These are phyloP conservation scores for Centropus bengalensis DNA, from an alignment of 2,113 vertebrate genomes.

Conservation along the genomic window DNA sequence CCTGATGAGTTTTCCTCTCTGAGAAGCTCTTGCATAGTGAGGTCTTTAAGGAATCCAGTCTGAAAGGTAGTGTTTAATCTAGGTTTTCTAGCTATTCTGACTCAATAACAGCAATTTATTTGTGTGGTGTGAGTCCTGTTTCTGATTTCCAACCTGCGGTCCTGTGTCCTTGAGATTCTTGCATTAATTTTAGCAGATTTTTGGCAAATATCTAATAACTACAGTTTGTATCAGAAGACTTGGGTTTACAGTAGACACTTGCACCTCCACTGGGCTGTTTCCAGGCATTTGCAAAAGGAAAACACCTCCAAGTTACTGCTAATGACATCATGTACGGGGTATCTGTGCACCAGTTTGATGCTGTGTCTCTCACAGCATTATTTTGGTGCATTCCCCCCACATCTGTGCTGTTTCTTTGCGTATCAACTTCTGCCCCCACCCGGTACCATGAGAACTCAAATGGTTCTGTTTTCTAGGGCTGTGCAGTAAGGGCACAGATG, in stretches of 20 bases:
- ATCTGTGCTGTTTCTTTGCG: not conserved
- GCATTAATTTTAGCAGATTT: not conserved
- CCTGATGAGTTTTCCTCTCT: not conserved
- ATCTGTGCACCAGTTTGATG: not conserved
- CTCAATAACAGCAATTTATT: not conserved
- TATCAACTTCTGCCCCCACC: not conserved
- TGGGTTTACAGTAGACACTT: not conserved
- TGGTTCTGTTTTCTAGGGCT: not conserved
- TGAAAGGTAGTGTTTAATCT: not conserved
- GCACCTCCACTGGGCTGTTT: not conserved
- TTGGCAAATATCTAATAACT: not conserved
- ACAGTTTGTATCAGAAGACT: not conserved
- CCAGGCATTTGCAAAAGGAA: not conserved
- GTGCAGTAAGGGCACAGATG: accelerated
- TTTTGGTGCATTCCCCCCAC: not conserved
- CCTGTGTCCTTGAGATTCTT: not conserved
- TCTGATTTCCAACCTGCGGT: not conserved
- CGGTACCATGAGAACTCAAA: not conserved
- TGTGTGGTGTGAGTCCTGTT: not conserved
- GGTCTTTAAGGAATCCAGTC: not conserved
- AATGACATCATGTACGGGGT: not conserved
- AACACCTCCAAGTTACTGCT: not conserved
- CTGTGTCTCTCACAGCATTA: not conserved
- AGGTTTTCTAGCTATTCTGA: not conserved
- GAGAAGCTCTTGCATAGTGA: not conserved